phyloP scores from a whole-genome alignment of 2,888 invertebrate species.

The Sinopyrophorus schimmeli region DNA sequence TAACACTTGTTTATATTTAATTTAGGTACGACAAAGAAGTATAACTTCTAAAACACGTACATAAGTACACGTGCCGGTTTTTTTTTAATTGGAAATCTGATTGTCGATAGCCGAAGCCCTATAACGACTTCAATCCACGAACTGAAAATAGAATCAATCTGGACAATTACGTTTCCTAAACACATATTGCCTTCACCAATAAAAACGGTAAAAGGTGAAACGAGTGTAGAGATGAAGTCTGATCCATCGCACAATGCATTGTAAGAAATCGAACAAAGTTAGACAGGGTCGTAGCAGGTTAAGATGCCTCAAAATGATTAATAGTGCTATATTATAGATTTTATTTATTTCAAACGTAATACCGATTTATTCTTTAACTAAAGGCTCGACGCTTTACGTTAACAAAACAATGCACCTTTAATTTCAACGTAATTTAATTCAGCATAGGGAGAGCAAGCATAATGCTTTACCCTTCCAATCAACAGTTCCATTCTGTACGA shows the following conservation, averaged over 20 bases:
- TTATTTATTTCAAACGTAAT: no score
- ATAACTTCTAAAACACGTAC: no score
- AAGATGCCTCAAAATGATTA: constrained; percentile 27
- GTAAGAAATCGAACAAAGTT: constrained; percentile 17
- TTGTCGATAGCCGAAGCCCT: constrained; percentile 9
- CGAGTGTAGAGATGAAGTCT: constrained; percentile 9
- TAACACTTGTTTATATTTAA: no score
- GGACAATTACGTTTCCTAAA: constrained; percentile 15
- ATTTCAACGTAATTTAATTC: no score
- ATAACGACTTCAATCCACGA: constrained; percentile 18
- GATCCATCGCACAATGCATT: constrained; percentile 21
- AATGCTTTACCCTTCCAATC: constrained; percentile 50
- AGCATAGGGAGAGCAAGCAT: constrained; percentile 33
- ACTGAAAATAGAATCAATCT: constrained; percentile 19
- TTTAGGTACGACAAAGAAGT: no score
- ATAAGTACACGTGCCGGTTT: no score
- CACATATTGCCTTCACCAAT: constrained; percentile 15
- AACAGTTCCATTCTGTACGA: constrained; percentile 53
- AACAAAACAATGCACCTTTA: no score
- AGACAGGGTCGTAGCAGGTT: constrained; percentile 22
- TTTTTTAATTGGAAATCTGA: no score
- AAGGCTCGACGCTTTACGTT: no score
- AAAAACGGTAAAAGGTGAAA: constrained; percentile 19
- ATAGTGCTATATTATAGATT: constrained; percentile 30
- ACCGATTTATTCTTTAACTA: no score